Base-by-base conservation (phyloP, 37 sponge, comb jelly and placozoan genomes). In the Crambe crambe region DNA sequence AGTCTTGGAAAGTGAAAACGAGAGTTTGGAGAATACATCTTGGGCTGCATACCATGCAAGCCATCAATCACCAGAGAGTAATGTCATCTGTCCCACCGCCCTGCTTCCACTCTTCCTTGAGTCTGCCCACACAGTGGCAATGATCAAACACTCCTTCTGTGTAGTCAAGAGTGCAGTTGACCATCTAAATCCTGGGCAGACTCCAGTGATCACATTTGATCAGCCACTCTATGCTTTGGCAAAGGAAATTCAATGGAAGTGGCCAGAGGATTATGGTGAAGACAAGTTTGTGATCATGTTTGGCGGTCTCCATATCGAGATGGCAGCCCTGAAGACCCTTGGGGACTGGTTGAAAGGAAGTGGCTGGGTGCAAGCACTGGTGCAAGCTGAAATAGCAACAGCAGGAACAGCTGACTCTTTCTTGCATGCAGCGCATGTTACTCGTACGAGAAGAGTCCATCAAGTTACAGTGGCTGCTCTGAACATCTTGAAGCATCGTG, bases 141-240 rank as follows among this genome's bases (percentile, higher is more conserved):
- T 79, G 80, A 79, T 79, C 54, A 65, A 41, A 38, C 80, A 79
- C 37, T 79, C 80, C 17, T 41, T 79, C 26, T 36, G 67, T 79
- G 80, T 79, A 25, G 70, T 67, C 54, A 79, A 67, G 80, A 79
- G 80, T 68, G 80, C 70, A 3, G 80, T 79, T 67, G 80, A 79
- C 22, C 70, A 79, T 67, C 34, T 79, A 17, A 67, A 79, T 67
- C 70, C 80, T 42, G 80, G 67, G 41, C 80, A 79, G 54, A n/a
- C n/a, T n/a, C 80, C 68, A 79, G 80, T 79, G 4, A 10, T 79
- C 27, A 67, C 80, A 9, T 79, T 79, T 79, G 80, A 79, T 22
- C 80, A 79, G 80, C 80, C 80, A 79, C 51, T 67, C 25, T 79
- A 42, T 79, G 80, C 80, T n/a, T 79, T n/a, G n/a, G n/a, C n/a